Evolutionary conservation across 2,797 vertebrate species (phyloP).

Genomic region (Sciurus carolinensis): DNA sequence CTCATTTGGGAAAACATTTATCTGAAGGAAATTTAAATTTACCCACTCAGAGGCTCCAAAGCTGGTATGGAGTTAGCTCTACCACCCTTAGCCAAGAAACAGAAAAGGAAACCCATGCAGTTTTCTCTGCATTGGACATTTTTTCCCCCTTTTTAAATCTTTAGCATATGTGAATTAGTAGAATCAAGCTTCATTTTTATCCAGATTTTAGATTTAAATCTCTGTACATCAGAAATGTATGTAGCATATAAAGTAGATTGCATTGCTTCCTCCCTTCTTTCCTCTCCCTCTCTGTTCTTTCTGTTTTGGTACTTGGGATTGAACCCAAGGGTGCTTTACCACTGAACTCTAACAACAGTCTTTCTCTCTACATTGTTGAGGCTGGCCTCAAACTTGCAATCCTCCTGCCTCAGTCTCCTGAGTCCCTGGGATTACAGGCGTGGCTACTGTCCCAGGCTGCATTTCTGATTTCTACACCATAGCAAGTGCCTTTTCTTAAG

Average conservation of each 20-base stretch:
- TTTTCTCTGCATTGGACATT: conserved; percentile 63
- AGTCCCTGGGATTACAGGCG: no score
- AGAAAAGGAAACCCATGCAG: conserved; percentile 51
- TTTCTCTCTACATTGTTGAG: no score
- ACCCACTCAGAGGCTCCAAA: conserved; percentile 84
- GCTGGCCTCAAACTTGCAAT: no score
- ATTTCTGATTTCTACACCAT: neutral
- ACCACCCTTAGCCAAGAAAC: conserved; percentile 77
- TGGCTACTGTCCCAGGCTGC: neutral
- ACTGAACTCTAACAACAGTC: no score
- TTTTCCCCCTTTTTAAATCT: neutral
- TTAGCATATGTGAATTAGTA: conserved; percentile 34
- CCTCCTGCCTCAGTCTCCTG: no score
- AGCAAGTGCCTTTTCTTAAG: neutral
- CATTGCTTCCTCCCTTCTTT: neutral
- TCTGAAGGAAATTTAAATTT: conserved; percentile 87
- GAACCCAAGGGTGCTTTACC: no score
- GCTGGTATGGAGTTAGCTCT: conserved; percentile 78
- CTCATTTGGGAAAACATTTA: conserved; percentile 89
- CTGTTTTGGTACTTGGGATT: no score
- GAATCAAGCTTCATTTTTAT: conserved; percentile 20
- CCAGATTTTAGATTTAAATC: conserved; percentile 31
- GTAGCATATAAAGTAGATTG: neutral
- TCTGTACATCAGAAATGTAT: neutral
- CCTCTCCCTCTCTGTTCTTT: no score